Conservation (phyloP, 2,797 vertebrate species). For the Hemitrygon akajei region DNA sequence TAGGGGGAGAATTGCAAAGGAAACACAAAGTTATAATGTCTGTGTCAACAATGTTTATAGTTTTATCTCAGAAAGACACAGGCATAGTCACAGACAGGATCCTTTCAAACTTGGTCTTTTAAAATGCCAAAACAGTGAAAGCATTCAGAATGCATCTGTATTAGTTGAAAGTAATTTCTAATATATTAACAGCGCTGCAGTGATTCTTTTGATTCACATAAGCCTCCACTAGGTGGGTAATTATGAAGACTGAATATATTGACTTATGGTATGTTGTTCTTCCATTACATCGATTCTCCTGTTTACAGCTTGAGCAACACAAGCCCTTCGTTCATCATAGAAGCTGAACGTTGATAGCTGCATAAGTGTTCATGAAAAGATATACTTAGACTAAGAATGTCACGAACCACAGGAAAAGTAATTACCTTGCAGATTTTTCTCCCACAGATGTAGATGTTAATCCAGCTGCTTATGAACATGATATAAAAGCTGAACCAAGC, state of each 20-base stretch:
- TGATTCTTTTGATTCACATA: background rate
- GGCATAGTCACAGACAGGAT: background rate
- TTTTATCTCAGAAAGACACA: background rate
- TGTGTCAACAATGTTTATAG: background rate
- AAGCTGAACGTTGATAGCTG: background rate
- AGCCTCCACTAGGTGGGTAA: background rate
- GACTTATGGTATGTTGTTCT: background rate
- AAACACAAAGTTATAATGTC: background rate
- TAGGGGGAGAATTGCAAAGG: background rate
- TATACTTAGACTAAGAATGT: background rate
- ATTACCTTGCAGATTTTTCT: background rate
- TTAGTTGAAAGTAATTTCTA: background rate
- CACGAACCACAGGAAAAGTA: background rate
- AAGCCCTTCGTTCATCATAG: background rate
- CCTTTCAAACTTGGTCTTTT: background rate
- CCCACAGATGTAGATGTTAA: background rate
- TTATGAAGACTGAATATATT: conserved; percentile 14
- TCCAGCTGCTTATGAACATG: background rate
- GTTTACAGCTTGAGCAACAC: background rate
- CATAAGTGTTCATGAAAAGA: background rate
- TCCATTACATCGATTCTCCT: background rate
- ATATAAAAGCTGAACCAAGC: background rate
- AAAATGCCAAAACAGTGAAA: background rate
- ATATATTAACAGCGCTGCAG: background rate
- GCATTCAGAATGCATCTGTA: background rate